Percentiles rank a stretch among this genome's conserved stretches.
Conservation (phyloP, 2,797 vertebrate genomes). For the Hylomyscus alleni region DNA sequence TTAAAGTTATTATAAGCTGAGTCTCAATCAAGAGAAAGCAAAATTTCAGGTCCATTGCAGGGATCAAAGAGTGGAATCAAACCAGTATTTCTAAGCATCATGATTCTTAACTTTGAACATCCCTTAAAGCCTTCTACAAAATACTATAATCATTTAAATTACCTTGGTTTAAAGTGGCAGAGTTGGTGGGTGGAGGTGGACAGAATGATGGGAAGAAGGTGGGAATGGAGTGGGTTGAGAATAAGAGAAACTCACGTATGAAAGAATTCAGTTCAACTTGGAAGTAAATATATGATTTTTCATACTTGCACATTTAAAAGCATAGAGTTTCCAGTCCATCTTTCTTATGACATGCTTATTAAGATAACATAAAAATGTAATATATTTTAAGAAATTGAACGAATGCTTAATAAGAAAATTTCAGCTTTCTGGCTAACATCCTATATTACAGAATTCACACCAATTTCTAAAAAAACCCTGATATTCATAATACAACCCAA, state of each 20-base stretch:
- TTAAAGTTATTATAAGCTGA: conserved; percentile 79
- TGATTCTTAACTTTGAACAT: conserved; percentile 61
- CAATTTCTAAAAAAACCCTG: conserved; percentile 69
- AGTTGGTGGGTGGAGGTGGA: background rate
- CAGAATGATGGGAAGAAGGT: background rate
- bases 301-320: conserved; percentile 22
- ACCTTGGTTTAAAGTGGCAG: conserved; percentile 40
- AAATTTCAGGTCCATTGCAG: conserved; percentile 70
- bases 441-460: background rate
- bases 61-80: conserved; percentile 64
- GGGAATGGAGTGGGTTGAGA: background rate
- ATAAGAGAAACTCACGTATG: conserved; percentile 42
- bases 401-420: conserved; percentile 29
- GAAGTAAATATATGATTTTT: conserved; percentile 10
- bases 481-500: conserved; percentile 71
- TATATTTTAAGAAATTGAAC: conserved; percentile 32
- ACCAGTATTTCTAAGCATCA: conserved; percentile 54
- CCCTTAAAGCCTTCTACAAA: conserved; percentile 64
- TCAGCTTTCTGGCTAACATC: background rate
- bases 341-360: conserved; percentile 33
- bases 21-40: conserved; percentile 79
- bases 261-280: background rate
- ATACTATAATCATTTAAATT: conserved; percentile 69
- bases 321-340: conserved; percentile 38
- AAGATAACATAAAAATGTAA: conserved; percentile 60